Evolutionary conservation across 2,113 vertebrate species (phyloP), one percentile per base, ranked within the genome.

Genomic region (Thunnus thynnus): DNA sequence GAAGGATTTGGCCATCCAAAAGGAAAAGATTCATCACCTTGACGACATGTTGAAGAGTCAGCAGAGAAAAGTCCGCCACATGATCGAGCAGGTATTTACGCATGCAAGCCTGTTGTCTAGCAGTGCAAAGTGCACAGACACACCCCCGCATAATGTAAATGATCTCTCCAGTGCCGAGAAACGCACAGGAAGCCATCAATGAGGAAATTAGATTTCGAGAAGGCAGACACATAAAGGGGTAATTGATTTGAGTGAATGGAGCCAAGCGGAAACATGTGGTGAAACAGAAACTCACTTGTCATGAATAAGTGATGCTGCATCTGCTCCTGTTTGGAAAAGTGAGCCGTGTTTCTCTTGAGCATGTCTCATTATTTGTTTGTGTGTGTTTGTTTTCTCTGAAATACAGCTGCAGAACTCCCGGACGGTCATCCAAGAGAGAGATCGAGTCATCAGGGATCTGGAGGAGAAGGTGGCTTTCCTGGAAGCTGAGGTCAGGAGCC

Each of bases 21-120:
- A 95, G 78, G 95, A 98, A 87, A 98, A 98, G 93, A 97, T 97
- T 46, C 96, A 97, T 60, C 97, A 97, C 58, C 90, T 99, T 22
- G 96, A 98, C 0, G 97, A 99, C 91, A 98, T 99, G 98, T 84
- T 97, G 1, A 97, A 96, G 83, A 96, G 97, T 87, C 97, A 98
- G 81, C 97, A 99, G 78, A 95, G 97, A 82, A 99, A 98, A 91
- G 95, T 98, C n/a, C 95, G 97, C 32, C 95, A 97, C 68, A 99
- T 98, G 97, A 99, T 98, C 0, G 97, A 98, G 88, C 97, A 99
- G 97, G 98, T 98, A 69, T 65, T 78, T 18, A 60, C 12, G 20
- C 63, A 57, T 63, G 56, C 55, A 65, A 55, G 36, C 58, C 55
- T 27, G 18, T 7, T 47, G 3, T 18, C 48, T 41, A 6, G 6